Evolutionary conservation across 2,797 vertebrate genomes (phyloP).

Genomic region (Chloroceryle inda): DNA sequence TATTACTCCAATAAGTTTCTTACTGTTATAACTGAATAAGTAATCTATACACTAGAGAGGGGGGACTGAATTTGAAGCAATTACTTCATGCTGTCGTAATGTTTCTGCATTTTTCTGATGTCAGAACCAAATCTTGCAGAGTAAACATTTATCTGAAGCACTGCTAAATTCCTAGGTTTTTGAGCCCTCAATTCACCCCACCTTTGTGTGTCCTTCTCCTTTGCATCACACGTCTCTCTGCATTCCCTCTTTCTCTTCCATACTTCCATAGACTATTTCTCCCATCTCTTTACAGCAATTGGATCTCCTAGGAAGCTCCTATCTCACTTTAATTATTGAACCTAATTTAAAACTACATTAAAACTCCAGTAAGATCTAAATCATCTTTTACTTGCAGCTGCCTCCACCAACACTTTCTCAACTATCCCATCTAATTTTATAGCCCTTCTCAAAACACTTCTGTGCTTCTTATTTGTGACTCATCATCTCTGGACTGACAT

Average conservation of each 20-base stretch:
- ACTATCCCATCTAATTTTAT: not conserved
- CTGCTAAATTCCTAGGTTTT: not conserved
- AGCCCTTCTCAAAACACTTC: not conserved
- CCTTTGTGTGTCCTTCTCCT: not conserved
- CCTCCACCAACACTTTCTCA: not conserved
- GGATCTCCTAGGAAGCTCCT: not conserved
- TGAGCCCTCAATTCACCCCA: not conserved
- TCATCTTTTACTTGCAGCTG: not conserved
- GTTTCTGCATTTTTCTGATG: not conserved
- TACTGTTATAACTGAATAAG: not conserved
- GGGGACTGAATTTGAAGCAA: not conserved
- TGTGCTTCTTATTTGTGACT: not conserved
- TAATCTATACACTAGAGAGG: not conserved
- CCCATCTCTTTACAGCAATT: not conserved
- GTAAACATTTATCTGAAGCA: not conserved
- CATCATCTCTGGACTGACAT: not conserved
- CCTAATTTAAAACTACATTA: not conserved
- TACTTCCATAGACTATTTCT: not conserved
- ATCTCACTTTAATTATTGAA: not conserved
- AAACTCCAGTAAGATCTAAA: not conserved
- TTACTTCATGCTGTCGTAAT: not conserved
- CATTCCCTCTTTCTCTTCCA: not conserved
- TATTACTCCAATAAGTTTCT: not conserved
- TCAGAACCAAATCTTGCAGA: not conserved
- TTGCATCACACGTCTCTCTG: not conserved